phyloP scores from a whole-genome alignment of 2,797 vertebrate species.

The Sphaeramia orbicularis region DNA sequence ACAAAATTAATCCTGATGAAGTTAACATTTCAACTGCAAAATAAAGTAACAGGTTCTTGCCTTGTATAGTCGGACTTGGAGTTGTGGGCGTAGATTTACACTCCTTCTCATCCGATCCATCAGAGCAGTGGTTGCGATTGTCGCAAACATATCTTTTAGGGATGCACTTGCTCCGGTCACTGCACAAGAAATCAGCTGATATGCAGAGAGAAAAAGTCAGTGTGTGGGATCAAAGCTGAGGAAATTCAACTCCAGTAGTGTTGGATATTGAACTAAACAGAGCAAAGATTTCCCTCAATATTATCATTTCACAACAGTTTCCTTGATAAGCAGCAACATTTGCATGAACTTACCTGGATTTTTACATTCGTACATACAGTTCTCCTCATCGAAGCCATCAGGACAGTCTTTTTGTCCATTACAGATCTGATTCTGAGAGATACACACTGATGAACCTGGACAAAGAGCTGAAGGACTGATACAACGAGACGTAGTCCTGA shows the following conservation, averaged over 20 bases:
- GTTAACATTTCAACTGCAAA: too few relatives aligned
- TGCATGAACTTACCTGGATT: conserved; percentile 58
- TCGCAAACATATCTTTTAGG: conserved; percentile 74
- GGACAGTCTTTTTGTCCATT: conserved; percentile 86
- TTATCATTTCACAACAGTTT: too few relatives aligned
- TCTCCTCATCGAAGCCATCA: conserved; percentile 87
- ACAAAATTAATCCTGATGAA: too few relatives aligned
- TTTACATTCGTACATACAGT: conserved; percentile 66
- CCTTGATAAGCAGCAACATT: too few relatives aligned
- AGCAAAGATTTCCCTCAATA: too few relatives aligned
- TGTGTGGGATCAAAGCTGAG: background rate
- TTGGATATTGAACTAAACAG: too few relatives aligned
- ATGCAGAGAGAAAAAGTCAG: background rate
- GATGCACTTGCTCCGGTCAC: conserved; percentile 75
- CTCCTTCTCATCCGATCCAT: conserved; percentile 80
- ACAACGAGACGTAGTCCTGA: conserved; percentile 57
- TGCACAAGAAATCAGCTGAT: conserved; percentile 82
- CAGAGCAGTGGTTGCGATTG: conserved; percentile 76
- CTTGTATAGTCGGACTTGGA: conserved; percentile 37
- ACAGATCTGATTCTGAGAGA: conserved; percentile 84
- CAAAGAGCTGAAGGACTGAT: conserved; percentile 79
- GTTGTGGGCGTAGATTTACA: conserved; percentile 49
- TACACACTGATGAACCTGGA: conserved; percentile 77
- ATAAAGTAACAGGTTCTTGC: background rate
- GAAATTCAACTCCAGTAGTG: too few relatives aligned